These are phyloP conservation scores for Fregata magnificens DNA, from an alignment of 2,113 vertebrate genomes.

Conservation along the genomic window DNA sequence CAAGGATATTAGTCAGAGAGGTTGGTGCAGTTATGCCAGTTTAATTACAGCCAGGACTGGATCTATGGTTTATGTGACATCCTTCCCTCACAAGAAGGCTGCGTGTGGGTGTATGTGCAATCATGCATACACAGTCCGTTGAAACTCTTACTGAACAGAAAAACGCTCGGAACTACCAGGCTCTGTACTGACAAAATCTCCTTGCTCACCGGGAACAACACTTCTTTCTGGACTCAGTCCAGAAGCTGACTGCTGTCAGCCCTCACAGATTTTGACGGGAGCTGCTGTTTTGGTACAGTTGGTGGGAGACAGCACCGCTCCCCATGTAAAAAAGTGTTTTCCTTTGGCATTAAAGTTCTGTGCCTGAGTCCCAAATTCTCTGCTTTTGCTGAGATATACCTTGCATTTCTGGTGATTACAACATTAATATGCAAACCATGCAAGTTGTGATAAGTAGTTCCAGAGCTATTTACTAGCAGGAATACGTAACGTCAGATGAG, in stretches of 20 bases:
- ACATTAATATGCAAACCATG: conserved; percentile 7
- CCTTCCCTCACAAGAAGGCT: not conserved
- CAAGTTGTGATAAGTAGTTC: not conserved
- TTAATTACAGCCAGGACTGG: not conserved
- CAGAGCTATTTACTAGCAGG: not conserved
- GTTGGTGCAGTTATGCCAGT: not conserved
- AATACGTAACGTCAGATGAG: not conserved
- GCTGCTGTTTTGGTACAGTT: not conserved
- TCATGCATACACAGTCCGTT: not conserved
- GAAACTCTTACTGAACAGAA: not conserved
- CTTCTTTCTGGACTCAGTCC: not conserved
- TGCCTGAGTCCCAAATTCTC: not conserved
- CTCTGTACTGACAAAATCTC: not conserved
- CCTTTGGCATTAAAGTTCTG: not conserved
- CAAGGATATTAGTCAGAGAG: not conserved
- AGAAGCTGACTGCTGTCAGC: not conserved
- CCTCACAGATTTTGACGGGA: accelerated
- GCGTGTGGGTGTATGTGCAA: not conserved
- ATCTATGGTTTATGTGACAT: not conserved
- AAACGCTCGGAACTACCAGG: not conserved
- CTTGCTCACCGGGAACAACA: accelerated
- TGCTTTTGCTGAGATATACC: not conserved
- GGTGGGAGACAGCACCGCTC: not conserved
- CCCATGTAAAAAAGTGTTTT: accelerated
- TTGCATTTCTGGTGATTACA: not conserved